Evolutionary conservation across 2,797 vertebrate genomes (phyloP).

Genomic region (Pygocentrus nattereri): DNA sequence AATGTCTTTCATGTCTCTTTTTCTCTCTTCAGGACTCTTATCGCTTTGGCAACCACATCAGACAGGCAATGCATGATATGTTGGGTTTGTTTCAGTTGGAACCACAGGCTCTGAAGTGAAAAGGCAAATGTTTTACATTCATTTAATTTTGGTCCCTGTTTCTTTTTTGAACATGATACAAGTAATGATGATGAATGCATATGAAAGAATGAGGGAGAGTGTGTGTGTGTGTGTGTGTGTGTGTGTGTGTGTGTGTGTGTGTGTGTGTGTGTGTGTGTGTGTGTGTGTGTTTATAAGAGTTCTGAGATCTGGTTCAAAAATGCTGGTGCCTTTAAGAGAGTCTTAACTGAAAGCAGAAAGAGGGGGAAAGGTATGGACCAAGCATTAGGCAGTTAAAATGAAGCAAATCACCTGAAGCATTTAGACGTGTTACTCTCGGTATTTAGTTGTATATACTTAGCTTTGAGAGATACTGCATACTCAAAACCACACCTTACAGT

Average conservation of each 20-base stretch:
- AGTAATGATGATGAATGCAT: constrained; percentile 16
- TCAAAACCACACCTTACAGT: constrained; percentile 34
- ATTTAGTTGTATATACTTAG: neutral
- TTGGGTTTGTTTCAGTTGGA: constrained; percentile 81
- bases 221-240: neutral
- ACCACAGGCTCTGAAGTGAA: constrained; percentile 75
- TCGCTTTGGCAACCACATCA: constrained; percentile 89
- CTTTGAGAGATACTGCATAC: neutral
- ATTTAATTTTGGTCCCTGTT: constrained; percentile 13
- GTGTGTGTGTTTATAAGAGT: neutral
- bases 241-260: constrained; percentile 22
- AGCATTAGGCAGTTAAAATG: neutral
- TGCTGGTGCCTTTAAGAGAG: constrained; percentile 64
- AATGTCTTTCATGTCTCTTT: neutral
- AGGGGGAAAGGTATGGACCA: neutral
- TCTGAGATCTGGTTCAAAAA: constrained; percentile 20
- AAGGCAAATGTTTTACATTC: constrained; percentile 47
- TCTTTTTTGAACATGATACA: constrained; percentile 34
- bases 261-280: constrained; percentile 25
- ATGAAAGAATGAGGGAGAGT: neutral
- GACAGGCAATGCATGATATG: constrained; percentile 88
- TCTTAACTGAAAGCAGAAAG: constrained; percentile 25
- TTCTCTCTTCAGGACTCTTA: constrained; percentile 85
- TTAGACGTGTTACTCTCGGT: neutral
- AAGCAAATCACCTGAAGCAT: neutral